These are phyloP conservation scores for Antedon bifida DNA, from an alignment of 35 echinoderm and acorn worm species.

Conservation along the genomic window DNA sequence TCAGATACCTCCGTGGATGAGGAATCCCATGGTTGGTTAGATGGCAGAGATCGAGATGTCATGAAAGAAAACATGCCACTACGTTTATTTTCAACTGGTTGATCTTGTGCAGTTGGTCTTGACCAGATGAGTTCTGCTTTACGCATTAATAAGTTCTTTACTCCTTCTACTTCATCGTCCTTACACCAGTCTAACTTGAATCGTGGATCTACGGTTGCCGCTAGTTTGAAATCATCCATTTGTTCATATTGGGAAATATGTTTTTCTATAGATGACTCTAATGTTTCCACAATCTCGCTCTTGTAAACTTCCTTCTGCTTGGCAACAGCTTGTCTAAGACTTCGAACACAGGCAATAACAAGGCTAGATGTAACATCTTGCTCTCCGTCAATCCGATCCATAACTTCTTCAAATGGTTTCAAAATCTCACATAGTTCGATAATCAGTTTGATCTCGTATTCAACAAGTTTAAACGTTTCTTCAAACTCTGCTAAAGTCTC, in stretches of 20 bases:
- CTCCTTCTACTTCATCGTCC: background rate
- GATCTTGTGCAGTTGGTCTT: background rate
- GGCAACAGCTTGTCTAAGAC: conserved; percentile 6
- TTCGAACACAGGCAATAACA: conserved; percentile 25
- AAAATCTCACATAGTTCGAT: conserved; percentile 13
- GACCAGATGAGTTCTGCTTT: conserved; percentile 4
- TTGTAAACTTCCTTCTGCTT: background rate
- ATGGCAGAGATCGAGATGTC: background rate
- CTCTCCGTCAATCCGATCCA: conserved; percentile 7
- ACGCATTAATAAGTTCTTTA: background rate
- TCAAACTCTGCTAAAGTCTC: background rate
- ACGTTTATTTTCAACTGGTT: conserved; percentile 8
- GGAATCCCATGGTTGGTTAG: background rate
- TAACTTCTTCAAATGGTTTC: conserved; percentile 25
- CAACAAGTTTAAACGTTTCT: background rate
- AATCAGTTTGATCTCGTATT: conserved; percentile 1
- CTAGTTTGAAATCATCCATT: conserved; percentile 14
- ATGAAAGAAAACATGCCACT: conserved; percentile 20
- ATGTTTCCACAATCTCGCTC: background rate
- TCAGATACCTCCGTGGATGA: background rate
- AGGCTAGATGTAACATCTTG: conserved; percentile 16
- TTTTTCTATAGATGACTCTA: conserved; percentile 14
- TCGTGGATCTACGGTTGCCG: conserved; percentile 16
- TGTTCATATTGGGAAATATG: conserved; percentile 10
- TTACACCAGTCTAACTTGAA: conserved; percentile 25